A percentile compares a stretch with the other conserved stretches of the same genome.
These are phyloP conservation scores for Solenopsis invicta DNA, from an alignment of 1,140 invertebrate genomes.

Conservation along the genomic window DNA sequence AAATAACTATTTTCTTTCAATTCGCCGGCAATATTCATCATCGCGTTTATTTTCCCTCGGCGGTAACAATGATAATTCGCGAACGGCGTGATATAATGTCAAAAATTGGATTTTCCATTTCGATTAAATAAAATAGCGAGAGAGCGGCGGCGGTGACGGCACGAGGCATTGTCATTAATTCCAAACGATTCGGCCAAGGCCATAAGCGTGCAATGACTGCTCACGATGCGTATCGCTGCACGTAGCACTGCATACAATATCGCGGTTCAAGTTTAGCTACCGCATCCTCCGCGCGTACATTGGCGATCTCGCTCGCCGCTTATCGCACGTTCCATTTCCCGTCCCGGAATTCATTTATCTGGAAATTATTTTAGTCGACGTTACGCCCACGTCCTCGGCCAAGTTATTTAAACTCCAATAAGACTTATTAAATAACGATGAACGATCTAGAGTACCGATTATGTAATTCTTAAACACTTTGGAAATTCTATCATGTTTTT, in stretches of 20 bases:
- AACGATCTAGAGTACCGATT: neutral
- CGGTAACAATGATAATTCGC: neutral
- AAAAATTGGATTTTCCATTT: conserved; percentile 58
- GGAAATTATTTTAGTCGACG: conserved; percentile 48
- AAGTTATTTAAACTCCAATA: conserved; percentile 28
- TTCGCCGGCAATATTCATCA: neutral
- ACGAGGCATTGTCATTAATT: conserved; percentile 54
- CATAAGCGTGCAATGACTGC: conserved; percentile 49
- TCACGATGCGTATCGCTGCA: conserved; percentile 60
- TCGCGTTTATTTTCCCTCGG: neutral
- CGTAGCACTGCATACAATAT: conserved; percentile 48
- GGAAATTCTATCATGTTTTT: neutral
- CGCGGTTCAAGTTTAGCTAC: conserved; percentile 65
- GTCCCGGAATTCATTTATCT: conserved; percentile 58
- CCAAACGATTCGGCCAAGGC: conserved; percentile 59
- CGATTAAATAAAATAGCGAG: conserved; percentile 7
- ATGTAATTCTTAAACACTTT: neutral
- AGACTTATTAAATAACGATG: neutral
- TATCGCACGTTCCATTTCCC: conserved; percentile 61
- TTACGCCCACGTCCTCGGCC: conserved; percentile 37
- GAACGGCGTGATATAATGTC: neutral
- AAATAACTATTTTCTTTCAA: neutral
- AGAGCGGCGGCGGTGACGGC: neutral
- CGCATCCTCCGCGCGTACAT: conserved; percentile 36
- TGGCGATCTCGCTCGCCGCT: conserved; percentile 41